Evolutionary conservation across 2,888 invertebrate genomes (phyloP), one percentile per base, ranked within the genome.

Genomic region (Griposia aprilina): DNA sequence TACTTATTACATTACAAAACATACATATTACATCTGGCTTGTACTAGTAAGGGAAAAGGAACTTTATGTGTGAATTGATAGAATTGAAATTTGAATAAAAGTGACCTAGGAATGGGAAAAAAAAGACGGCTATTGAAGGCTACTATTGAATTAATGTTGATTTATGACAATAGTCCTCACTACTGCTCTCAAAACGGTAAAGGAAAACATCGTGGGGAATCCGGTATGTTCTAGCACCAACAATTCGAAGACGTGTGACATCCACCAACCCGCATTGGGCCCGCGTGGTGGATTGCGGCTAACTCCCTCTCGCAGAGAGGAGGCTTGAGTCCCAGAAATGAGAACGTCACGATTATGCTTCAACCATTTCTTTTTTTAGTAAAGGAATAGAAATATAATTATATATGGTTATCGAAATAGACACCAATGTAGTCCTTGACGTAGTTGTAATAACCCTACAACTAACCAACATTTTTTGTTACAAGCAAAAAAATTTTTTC

Each of bases 1-100:
- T 84, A 81, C 76, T 81, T 80, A 66, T 73, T 62, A 72, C 36
- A 68, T 83, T 41, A 76, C n/a, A n/a, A n/a, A n/a, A n/a, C 36
- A 52, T 73, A 65, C 30, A 60, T 84, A 74, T 57, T 67, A 81
- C 23, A 81, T 70, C 13, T 48, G 10, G 26, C 4, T 60, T 52
- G 30, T 20, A 45, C 1, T 57, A 8, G 6, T 17, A 0, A 45
- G 7, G 26, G 3, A 72, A 85, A 70, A 15, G n/a, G 7, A 8
- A 13, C 55, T 30, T 63, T 83, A n/a, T n/a, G 0, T 0, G 2
- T 48, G 15, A 15, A 15, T 2, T 0, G 0, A 17, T 55, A 69
- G 36, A 23, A 45, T 23, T 69, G 57, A 50, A 57, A 0, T n/a
- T 73, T 15, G 45, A 17, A 36, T 30, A 2, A 23, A 15, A 3